Percentiles rank a stretch among this genome's conserved stretches.
Conservation (phyloP, 2,888 invertebrate species). For the Suillia variegata region DNA sequence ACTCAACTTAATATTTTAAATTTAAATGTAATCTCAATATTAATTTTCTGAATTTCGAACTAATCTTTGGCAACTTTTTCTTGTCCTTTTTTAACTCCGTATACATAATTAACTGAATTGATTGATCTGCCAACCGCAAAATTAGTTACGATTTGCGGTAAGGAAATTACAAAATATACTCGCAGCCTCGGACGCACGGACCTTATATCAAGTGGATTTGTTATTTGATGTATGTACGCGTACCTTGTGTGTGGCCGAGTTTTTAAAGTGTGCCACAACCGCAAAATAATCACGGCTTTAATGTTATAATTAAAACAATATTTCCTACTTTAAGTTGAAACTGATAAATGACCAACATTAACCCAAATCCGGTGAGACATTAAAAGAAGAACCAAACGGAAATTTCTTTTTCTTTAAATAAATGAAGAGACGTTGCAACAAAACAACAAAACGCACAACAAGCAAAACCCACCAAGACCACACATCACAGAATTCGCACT, state of each 20-base stretch:
- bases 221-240: too few species aligned
- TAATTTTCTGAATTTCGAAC: too few species aligned
- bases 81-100: too few species aligned
- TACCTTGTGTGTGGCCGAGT: background rate
- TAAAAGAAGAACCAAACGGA: background rate
- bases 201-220: background rate
- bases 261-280: background rate
- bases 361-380: too few species aligned
- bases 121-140: constrained; percentile 1
- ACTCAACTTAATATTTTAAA: too few species aligned
- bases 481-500: constrained; percentile 17
- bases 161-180: background rate
- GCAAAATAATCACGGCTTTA: background rate
- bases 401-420: too few species aligned
- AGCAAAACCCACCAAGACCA: constrained; percentile 5
- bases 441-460: background rate
- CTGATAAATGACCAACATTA: background rate
- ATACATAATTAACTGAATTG: background rate
- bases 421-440: too few species aligned
- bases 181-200: background rate
- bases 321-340: background rate
- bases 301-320: background rate
- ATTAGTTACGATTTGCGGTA: background rate
- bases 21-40: too few species aligned
- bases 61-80: too few species aligned